A percentile compares a stretch with the other conserved stretches of the same genome.
phyloP scores from a whole-genome alignment of 2,113 vertebrate species.

The Lepisosteus osseus region DNA sequence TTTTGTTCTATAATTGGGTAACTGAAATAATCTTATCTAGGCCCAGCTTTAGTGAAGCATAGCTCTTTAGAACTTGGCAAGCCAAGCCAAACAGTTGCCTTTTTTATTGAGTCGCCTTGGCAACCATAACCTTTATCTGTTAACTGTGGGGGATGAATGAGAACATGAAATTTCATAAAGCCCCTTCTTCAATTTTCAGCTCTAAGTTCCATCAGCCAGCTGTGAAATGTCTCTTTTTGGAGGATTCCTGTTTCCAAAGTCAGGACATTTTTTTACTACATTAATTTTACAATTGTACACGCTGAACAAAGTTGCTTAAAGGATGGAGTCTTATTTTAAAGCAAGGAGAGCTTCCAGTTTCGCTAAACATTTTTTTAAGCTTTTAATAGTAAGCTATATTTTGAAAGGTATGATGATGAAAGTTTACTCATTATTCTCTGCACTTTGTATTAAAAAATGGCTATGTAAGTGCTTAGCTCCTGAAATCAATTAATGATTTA shows the following conservation, averaged over 20 bases:
- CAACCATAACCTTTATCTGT: conserved; percentile 81
- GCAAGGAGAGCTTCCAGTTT: no score
- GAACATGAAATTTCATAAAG: conserved; percentile 59
- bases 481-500: no score
- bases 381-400: no score
- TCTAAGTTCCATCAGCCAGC: neutral
- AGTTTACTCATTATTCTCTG: no score
- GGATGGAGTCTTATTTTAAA: neutral
- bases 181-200: conserved; percentile 11
- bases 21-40: conserved; percentile 59
- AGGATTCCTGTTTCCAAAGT: neutral
- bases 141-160: conserved; percentile 59
- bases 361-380: no score
- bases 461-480: no score
- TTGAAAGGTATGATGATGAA: no score
- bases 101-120: conserved; percentile 74
- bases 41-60: conserved; percentile 42
- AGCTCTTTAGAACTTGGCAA: conserved; percentile 50
- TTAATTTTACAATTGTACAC: neutral
- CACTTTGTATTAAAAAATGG: no score
- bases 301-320: neutral
- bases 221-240: neutral
- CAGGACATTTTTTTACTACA: neutral
- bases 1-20: conserved; percentile 53
- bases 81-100: conserved; percentile 60